Evolutionary conservation across 2,797 vertebrate species (phyloP), one percentile per base, ranked within the genome.

Genomic region (Tadarida brasiliensis): DNA sequence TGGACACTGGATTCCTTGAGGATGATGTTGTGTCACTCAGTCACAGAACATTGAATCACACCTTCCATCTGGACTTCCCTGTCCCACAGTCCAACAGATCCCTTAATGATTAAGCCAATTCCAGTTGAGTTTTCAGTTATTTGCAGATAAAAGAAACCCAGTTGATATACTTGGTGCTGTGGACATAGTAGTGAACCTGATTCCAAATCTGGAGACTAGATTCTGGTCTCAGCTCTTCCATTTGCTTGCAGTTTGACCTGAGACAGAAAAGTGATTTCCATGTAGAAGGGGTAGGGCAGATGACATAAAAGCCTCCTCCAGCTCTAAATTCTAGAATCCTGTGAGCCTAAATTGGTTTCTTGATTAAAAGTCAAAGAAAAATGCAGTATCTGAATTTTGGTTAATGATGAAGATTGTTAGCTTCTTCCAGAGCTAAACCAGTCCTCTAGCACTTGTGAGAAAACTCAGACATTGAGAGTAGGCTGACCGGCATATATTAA

Each of bases 221-320:
- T 78, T 74, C 28, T 86, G 22, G 3, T 82, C 63, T 93, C 93
- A 51, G 17, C 7, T 61, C 24, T 95, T 71, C n/a, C 9, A 57
- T 91, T 94, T 87, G 51, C 5, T 94, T 80, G 51, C 44, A 77
- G 39, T 80, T 68, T 87, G 81, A 73, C 49, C 44, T 67, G 22
- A 86, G 33, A 74, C 22, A 91, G 63, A 19, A 47, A 88, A 84
- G 56, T 7, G 61, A 74, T 35, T 92, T 87, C 16, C 76, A 16
- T 86, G 54, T 81, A 70, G 51, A 85, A 39, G 6, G 19, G 3
- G 0, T 70, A 24, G 56, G 7, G 17, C 20, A 78, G 19, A 67
- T 67, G 17, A 26, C 35, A 6, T 73, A 85, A 57, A 90, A 86
- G 57, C 0, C 22, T 44, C 61, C 16, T 49, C 17, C 24, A 33